Base-by-base conservation (phyloP, 30 jellyfish, hydroid and myxozoan genomes). In the Nemopilema nomurai region DNA sequence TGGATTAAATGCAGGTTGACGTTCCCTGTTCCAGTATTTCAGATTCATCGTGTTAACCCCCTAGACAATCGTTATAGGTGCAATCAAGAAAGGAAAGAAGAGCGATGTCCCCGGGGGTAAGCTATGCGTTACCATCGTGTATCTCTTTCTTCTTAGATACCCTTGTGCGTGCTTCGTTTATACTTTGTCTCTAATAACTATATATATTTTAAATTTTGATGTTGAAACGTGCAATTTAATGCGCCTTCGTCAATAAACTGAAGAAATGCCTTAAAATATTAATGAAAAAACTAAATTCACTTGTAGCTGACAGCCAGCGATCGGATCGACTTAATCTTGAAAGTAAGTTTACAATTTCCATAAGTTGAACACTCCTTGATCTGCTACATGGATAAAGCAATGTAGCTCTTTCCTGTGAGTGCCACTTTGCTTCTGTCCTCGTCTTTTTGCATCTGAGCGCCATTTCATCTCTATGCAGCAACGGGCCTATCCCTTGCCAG, bases 81-180 rank as follows among this genome's bases (percentile, higher is more conserved):
- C 81, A 28, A 84, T 80, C 21, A 86, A 86, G 52, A 76, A 76
- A 71, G 95, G 95, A 24, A 86, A 86, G 89, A 86, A 86, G 28
- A 77, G 83, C 21, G 53, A 63, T 8, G 95, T 86, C 0, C 95
- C 95, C 0, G 76, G 62, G 0, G 33, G 92, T 72, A 28, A 49
- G 86, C 18, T n/a, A 21, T n/a, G 8, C n/a, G 62, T 30, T 81
- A 8, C 52, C 21, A 41, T 6, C 57, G 13, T 41, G 6, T 41
- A 41, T 3, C 57, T 41, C 57, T 13, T 13, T 3, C 57, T 41
- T 41, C 57, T 13, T 41, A 13, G 6, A 41, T 41, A 41, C 9
- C 57, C 57, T 41, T 41, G 57, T 41, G 57, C 57, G 13, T n/a
- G 13, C 57, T 3, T 41, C 57, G 13, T 41, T 41, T 41, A n/a